A percentile compares a stretch with the other conserved stretches of the same genome.
Conservation (phyloP, 2,113 vertebrate species). For the Uria lomvia region DNA sequence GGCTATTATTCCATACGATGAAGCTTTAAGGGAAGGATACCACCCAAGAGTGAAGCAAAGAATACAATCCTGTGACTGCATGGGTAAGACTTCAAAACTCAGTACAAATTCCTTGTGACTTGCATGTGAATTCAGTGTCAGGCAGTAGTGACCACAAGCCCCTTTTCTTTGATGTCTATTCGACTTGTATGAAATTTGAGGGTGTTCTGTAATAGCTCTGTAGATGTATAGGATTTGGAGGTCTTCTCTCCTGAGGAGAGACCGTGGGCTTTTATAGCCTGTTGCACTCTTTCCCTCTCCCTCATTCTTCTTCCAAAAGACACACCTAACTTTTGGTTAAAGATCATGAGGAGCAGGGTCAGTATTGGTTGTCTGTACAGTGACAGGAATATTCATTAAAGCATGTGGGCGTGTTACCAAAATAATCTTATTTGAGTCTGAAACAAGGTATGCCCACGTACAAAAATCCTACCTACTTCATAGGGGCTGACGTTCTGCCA, state of each 20-base stretch:
- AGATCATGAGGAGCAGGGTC: background rate
- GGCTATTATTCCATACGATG: background rate
- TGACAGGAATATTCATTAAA: background rate
- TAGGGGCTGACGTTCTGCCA: background rate
- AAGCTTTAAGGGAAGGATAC: background rate
- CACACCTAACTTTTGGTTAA: background rate
- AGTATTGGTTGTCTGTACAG: background rate
- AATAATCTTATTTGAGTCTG: background rate
- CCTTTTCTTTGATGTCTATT: background rate
- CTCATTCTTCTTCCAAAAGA: background rate
- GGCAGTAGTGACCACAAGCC: background rate
- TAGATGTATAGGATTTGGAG: background rate
- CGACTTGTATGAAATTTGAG: background rate
- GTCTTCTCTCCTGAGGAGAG: background rate
- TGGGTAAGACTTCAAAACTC: background rate
- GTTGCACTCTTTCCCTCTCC: background rate
- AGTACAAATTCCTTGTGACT: slow-evolving; percentile 12
- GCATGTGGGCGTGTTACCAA: background rate
- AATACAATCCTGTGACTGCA: background rate
- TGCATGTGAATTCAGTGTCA: background rate
- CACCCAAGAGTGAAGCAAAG: background rate
- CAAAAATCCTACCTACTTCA: background rate
- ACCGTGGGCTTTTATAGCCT: background rate
- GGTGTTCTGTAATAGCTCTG: background rate
- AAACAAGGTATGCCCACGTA: background rate